Evolutionary conservation across 1,140 invertebrate genomes (phyloP), one percentile per base, ranked within the genome.

Genomic region (Diachasmimorpha longicaudata): DNA sequence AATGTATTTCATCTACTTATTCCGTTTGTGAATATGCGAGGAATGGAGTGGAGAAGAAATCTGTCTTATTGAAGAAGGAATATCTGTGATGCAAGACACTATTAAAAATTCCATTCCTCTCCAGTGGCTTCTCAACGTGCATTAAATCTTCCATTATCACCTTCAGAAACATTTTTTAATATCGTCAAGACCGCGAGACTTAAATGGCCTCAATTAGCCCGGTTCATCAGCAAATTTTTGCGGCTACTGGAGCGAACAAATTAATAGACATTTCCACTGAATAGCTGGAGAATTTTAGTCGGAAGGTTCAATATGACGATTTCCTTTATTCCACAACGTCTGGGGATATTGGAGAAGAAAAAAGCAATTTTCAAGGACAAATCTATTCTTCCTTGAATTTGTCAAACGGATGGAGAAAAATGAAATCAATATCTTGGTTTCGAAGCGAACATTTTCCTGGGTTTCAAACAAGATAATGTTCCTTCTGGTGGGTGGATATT

Each of bases 101-200:
- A 63, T 63, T 63, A 63, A 63, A 63, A 23, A 63, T 63, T 63
- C 58, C 58, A 63, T 63, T 63, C 58, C 58, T 10, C 58, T 16
- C 48, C 16, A 52, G 48, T 52, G 48, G 48, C n/a, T 19, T 52
- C 13, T 6, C 48, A n/a, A 9, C 48, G 48, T 19, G 16, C 48
- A 52, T 52, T 52, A 52, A 52, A n/a, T 13, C 6, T 52, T 52
- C 48, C 48, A 52, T 9, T 52, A n/a, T 52, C 48, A 52, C 48
- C 48, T 52, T 52, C 11, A 16, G 1, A 52, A 16, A 16, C 13
- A 9, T 16, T 16, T 52, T 52, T 52, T n/a, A 46, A 46, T 46
- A 46, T 11, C 44, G 4, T 46, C n/a, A 46, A 46, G 44, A 46
- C 10, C 44, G n/a, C 44, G 10, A 10, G 2, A 46, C 44, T 16